These are phyloP conservation scores for Pseudomugil gertrudae DNA, from an alignment of 2,797 vertebrate species.

Conservation along the genomic window DNA sequence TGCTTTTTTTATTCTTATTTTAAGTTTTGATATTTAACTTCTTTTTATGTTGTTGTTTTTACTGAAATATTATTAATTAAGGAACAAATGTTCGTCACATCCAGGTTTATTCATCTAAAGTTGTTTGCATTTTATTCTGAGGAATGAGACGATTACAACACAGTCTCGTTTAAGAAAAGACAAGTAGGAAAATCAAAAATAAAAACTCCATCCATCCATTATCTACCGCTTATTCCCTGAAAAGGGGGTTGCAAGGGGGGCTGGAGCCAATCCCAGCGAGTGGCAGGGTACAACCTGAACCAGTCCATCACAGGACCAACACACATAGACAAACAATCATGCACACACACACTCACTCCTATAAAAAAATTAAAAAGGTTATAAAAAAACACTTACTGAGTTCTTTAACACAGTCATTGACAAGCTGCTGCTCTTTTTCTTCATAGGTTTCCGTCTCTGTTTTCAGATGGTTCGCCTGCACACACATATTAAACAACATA, in stretches of 20 bases:
- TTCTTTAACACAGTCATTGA: slow-evolving; percentile 98
- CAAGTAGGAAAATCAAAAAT: too few relatives aligned
- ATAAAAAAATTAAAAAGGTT: background rate
- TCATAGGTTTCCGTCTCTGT: slow-evolving; percentile 95
- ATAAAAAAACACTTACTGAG: slow-evolving; percentile 83
- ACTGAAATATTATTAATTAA: background rate
- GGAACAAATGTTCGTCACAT: background rate
- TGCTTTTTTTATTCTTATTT: too few relatives aligned
- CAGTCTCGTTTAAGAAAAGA: background rate
- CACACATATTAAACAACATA: slow-evolving; percentile 4
- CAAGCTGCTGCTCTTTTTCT: slow-evolving; percentile 97
- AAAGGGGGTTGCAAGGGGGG: too few relatives aligned
- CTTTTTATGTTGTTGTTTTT: background rate
- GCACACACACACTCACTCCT: too few relatives aligned
- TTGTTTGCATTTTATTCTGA: background rate
- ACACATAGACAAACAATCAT: too few relatives aligned
- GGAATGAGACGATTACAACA: background rate
- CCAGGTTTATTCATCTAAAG: too few relatives aligned
- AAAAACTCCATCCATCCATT: too few relatives aligned
- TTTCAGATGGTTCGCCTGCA: slow-evolving; percentile 92
- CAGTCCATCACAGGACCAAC: too few relatives aligned
- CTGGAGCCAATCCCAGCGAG: too few relatives aligned
- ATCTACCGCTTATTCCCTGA: too few relatives aligned
- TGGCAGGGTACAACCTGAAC: too few relatives aligned
- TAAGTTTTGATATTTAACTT: too few relatives aligned